Evolutionary conservation across 1,140 invertebrate genomes (phyloP).

Genomic region (Druon quercuslanigerum): DNA sequence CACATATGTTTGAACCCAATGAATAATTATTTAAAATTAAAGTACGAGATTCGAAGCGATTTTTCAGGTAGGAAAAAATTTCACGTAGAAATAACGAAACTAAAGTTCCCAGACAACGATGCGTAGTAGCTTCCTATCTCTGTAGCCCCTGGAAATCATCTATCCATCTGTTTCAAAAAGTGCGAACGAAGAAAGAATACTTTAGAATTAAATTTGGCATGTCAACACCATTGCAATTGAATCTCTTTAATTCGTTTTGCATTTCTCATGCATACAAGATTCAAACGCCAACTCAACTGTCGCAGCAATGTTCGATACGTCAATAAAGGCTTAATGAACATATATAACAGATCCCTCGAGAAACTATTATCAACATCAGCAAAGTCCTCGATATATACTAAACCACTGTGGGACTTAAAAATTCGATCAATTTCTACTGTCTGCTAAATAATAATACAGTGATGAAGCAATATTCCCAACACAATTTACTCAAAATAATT

Average conservation of each 20-base stretch:
- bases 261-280: neutral
- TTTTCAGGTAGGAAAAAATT: no score
- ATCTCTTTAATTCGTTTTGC: neutral
- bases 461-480: neutral
- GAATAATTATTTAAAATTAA: no score
- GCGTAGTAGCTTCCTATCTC: no score
- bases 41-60: no score
- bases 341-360: neutral
- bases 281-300: neutral
- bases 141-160: no score
- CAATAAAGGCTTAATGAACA: neutral
- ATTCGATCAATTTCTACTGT: neutral
- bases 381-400: neutral
- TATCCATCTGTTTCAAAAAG: neutral
- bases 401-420: neutral
- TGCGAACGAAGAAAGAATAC: neutral
- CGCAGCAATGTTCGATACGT: neutral
- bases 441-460: neutral
- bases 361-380: constrained; percentile 2
- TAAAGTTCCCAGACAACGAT: no score
- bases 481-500: no score
- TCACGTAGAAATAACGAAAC: no score
- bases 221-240: neutral
- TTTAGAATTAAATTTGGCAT: neutral
- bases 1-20: no score